Evolutionary conservation across 2,113 vertebrate species (phyloP).

Genomic region (Noctilio leporinus): DNA sequence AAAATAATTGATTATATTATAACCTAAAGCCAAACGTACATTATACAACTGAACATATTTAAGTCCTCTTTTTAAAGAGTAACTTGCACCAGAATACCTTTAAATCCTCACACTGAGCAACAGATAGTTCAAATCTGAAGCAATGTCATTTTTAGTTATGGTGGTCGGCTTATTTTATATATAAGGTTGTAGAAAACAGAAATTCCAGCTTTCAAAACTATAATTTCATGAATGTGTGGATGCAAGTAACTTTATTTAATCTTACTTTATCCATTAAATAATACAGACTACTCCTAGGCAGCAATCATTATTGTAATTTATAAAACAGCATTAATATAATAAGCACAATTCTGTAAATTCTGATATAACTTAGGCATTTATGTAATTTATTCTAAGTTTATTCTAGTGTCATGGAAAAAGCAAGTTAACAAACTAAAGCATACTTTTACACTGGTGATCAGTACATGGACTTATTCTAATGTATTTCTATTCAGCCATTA

Average conservation of each 20-base stretch:
- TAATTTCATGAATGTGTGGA: background rate
- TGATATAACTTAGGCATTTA: conserved; percentile 8
- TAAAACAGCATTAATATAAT: conserved; percentile 16
- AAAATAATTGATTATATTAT: conserved; percentile 42
- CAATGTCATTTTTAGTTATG: conserved; percentile 31
- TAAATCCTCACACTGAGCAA: background rate
- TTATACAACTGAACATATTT: background rate
- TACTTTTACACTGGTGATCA: conserved; percentile 25
- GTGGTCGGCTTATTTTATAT: background rate
- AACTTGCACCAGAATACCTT: conserved; percentile 20
- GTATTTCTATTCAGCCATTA: conserved; percentile 15
- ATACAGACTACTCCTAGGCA: background rate
- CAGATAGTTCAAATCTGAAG: conserved; percentile 10
- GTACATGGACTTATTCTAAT: background rate
- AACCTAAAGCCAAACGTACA: conserved; percentile 36
- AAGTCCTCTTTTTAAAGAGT: background rate
- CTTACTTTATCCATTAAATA: conserved; percentile 12
- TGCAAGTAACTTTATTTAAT: background rate
- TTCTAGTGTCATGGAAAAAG: background rate
- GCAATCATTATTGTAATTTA: background rate
- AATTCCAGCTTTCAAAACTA: conserved; percentile 13
- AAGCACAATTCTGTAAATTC: conserved; percentile 20
- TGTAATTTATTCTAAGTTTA: too few species aligned
- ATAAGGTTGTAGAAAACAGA: background rate
- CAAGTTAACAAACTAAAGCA: conserved; percentile 13